Evolutionary conservation across 2,888 invertebrate genomes (phyloP), one percentile per base, ranked within the genome.

Genomic region (Therioaphis trifolii): DNA sequence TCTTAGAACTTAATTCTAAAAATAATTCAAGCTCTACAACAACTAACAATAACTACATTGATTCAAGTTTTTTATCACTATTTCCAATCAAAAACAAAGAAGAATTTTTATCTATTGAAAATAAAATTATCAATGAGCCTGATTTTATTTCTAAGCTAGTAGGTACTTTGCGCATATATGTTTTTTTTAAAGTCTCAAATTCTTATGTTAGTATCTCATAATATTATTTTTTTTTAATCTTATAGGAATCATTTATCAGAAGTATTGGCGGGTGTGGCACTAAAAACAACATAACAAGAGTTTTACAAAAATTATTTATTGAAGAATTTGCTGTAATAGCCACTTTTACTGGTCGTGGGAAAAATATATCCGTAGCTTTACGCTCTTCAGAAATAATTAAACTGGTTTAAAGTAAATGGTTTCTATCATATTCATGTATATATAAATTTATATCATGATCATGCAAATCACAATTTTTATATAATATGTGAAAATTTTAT

Each of bases 231-330:
- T 24, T 68, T 68, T n/a, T 21, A 40, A 68, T 43, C 14, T 40
- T 68, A 40, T 66, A 43, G 68, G 68, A 68, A 68, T 68, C 40
- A 11, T 68, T 68, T 21, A 68, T 68, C 21, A 40, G 21, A 40
- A 68, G 68, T 40, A 40, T 68, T 68, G 68, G 68, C 11, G 68
- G 68, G 1, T 40, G 68, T 68, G 68, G 40, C 9, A 68, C 40
- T 11, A 68, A 68, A 40, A n/a, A 68, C 11, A 68, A 68, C 12
- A 21, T 68, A 68, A 68, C 21, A 40, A 68, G 68, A 43, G 68
- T 40, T 11, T 68, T 68, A 40, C 68, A 68, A 40, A 68, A 68
- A n/a, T 21, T 68, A 21, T 68, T 40, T 21, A 68, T 4, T 68
- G n/a, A 68, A 40, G 40, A 40, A n/a, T n/a, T n/a, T n/a, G n/a